phyloP scores from a whole-genome alignment of 2,113 vertebrate species.

The Alexandromys fortis region DNA sequence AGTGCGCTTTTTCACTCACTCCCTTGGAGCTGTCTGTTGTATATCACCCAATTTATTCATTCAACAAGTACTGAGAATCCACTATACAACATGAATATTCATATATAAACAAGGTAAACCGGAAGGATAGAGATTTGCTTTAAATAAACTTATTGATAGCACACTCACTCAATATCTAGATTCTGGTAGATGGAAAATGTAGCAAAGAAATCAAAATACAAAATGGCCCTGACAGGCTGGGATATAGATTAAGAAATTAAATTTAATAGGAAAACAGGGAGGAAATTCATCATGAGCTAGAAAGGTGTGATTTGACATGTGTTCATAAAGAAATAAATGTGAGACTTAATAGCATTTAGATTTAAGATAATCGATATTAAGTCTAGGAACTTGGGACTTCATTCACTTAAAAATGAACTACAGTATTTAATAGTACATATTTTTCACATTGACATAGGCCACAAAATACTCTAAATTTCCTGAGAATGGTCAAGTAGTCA shows the following conservation, averaged over 20 bases:
- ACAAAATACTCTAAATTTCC: not conserved
- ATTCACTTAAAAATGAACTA: not conserved
- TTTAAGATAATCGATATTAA: not conserved
- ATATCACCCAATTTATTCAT: too few relatives aligned
- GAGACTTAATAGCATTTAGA: conserved; percentile 15
- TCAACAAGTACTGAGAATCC: not conserved
- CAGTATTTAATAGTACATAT: not conserved
- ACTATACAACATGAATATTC: not conserved
- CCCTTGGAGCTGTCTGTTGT: not conserved
- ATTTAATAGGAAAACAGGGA: conserved; percentile 30
- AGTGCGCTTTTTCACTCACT: not conserved
- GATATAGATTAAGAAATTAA: conserved; percentile 43
- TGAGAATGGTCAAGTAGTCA: not conserved
- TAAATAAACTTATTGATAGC: not conserved
- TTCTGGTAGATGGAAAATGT: not conserved
- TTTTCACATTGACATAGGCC: not conserved
- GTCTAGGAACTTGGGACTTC: not conserved
- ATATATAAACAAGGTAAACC: not conserved
- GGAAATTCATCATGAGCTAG: not conserved
- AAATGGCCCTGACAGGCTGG: not conserved
- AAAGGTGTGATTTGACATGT: conserved; percentile 3
- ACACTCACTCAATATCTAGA: not conserved
- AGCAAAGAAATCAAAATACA: conserved; percentile 26
- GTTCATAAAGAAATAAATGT: conserved; percentile 9
- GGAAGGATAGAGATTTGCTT: not conserved